A percentile compares a stretch with the other conserved stretches of the same genome.
Conservation (phyloP, 2,888 invertebrate species). For the Adineta ricciae region DNA sequence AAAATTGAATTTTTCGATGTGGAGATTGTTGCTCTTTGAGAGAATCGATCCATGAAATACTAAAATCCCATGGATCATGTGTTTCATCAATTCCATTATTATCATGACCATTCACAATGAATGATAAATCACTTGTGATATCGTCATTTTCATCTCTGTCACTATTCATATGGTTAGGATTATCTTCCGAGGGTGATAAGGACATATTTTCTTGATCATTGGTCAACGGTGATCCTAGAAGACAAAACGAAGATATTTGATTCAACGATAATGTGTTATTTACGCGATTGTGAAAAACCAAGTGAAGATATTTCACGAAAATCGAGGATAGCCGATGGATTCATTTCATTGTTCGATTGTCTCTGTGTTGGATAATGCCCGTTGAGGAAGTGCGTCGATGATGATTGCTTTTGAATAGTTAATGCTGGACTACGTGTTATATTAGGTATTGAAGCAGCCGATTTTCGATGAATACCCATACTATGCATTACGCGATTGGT, state of each 20-base stretch:
- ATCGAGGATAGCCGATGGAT: not conserved
- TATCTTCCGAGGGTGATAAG: not conserved
- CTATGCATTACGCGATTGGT: not conserved
- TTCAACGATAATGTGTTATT: not conserved
- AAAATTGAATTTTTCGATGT: conserved; percentile 9
- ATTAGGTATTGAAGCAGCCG: not conserved
- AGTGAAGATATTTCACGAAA: conserved; percentile 8
- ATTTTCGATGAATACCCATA: not conserved
- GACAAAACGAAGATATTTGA: not conserved
- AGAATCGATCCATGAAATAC: conserved; percentile 10
- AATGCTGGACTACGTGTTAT: not conserved
- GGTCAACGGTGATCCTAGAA: not conserved
- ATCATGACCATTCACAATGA: not conserved
- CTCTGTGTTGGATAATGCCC: not conserved
- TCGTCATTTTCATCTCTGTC: not conserved
- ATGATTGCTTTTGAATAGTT: conserved; percentile 11
- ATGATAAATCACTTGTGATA: not conserved
- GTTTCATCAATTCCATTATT: not conserved
- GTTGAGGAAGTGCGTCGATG: not conserved
- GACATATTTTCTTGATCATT: not conserved
- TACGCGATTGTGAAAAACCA: not conserved
- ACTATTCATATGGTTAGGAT: no score
- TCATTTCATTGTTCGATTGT: not conserved
- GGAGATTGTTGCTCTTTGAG: not conserved
- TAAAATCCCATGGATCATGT: not conserved